Base-by-base conservation (phyloP, 2,113 vertebrate genomes). In the Grantiella picta region DNA sequence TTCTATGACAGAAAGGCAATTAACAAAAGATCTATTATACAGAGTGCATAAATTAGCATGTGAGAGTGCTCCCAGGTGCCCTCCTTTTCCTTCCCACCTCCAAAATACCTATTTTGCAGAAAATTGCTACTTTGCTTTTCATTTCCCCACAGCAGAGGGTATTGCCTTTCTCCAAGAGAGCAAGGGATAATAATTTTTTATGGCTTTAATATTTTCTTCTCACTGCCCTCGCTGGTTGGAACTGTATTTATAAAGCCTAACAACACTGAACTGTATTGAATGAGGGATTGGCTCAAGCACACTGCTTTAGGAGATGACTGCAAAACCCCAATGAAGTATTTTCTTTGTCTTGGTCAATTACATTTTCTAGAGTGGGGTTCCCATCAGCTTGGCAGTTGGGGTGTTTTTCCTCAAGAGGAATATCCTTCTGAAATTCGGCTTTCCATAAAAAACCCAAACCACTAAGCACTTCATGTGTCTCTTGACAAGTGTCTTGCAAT, bases 1-100 rank as follows among this genome's bases (percentile, higher is more conserved):
- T 96, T 93, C 94, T 95, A 57, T 95, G 94, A 96, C 79, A 94
- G 92, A 96, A 96, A 92, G 88, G 96, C 92, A 96, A 94, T 95
- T 95, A 97, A 76, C 82, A 90, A 86, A 95, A 94, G 94, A 93
- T 93, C 93, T 93, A 90, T 96, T 96, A 94, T 83, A 90, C 80
- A 86, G 49, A 94, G 80, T 7, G 77, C 76, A 93, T 93, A 93
- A 96, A 91, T 95, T 92, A 96, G 89, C 89, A 92, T 92, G 63
- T 64, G 68, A 83, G 90, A 97, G 93, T 94, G 85, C 80, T 93
- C 95, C 96, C 95, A 97, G 95, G 92, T 96, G 95, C 77, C 89
- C 80, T 94, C 56, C 86, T 57, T 83, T 93, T 73, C 76, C 72
- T 94, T 93, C 64, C 20, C 72, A 92, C 60, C 66, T 92, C 76